Evolutionary conservation across 2,797 vertebrate species (phyloP).

Genomic region (Tadarida brasiliensis): DNA sequence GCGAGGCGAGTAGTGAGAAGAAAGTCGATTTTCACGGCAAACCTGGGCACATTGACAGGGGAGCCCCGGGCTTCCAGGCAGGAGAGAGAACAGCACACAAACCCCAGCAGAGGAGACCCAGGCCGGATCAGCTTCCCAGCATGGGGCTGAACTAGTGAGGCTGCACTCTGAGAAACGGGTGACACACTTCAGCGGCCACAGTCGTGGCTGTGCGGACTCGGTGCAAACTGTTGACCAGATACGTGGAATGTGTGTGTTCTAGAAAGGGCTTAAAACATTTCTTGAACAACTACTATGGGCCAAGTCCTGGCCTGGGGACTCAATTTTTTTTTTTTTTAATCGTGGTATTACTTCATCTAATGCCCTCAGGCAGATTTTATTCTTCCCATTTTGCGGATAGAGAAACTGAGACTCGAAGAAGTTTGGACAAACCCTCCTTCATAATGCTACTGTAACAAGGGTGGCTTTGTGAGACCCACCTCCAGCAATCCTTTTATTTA

Average conservation of each 20-base stretch:
- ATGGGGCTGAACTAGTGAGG: neutral
- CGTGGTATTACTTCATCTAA: neutral
- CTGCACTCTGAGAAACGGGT: neutral
- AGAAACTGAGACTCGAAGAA: neutral
- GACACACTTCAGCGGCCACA: neutral
- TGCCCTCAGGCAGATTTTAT: neutral
- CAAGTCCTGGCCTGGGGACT: too few relatives aligned
- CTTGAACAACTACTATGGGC: neutral
- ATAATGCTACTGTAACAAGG: neutral
- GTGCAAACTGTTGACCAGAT: neutral
- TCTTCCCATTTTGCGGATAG: neutral
- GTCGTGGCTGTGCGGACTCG: neutral
- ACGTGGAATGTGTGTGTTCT: neutral
- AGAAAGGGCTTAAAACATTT: neutral
- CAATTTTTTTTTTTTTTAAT: neutral
- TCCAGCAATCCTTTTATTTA: neutral
- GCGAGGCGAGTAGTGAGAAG: slow-evolving; percentile 60
- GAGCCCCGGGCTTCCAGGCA: neutral
- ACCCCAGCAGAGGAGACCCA: slow-evolving; percentile 46
- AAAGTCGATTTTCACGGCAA: neutral
- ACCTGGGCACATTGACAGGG: neutral
- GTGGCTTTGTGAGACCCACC: neutral
- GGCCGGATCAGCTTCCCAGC: slow-evolving; percentile 60
- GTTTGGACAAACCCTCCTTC: neutral
- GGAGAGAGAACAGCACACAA: neutral